A percentile compares a stretch with the other conserved stretches of the same genome.
These are phyloP conservation scores for Cherax destructor DNA, from an alignment of 1,140 invertebrate genomes.

Conservation along the genomic window DNA sequence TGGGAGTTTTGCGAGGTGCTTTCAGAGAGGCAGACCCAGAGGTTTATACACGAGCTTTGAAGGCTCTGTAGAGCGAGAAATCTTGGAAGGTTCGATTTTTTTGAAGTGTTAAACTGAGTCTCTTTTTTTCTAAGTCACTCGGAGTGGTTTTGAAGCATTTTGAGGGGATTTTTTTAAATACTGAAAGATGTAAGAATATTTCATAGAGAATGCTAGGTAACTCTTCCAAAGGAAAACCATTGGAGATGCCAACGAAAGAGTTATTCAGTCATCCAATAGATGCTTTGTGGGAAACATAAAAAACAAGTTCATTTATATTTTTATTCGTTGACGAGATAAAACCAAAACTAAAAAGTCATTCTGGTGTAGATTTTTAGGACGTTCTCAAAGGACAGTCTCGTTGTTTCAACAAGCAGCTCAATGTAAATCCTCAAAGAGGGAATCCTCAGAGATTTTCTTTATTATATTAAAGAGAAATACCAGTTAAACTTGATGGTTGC, in stretches of 20 bases:
- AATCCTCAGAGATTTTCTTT: too few relatives aligned
- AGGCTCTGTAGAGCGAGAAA: neutral
- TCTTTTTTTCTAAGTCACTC: neutral
- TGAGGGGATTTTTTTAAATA: neutral
- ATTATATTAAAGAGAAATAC: too few relatives aligned
- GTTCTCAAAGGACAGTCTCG: too few relatives aligned
- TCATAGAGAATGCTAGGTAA: neutral
- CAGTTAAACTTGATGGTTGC: too few relatives aligned
- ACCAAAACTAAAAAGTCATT: too few relatives aligned
- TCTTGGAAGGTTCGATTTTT: neutral
- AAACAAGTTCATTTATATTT: neutral
- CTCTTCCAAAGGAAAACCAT: neutral
- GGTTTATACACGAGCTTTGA: neutral
- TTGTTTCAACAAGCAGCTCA: too few relatives aligned
- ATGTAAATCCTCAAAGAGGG: too few relatives aligned
- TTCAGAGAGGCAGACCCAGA: neutral
- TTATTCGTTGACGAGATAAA: too few relatives aligned
- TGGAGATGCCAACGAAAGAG: too few relatives aligned
- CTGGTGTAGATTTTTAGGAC: too few relatives aligned
- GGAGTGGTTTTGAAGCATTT: neutral
- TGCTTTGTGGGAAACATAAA: neutral
- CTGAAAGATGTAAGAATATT: neutral
- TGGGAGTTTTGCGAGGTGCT: neutral
- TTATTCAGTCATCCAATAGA: neutral
- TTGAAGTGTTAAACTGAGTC: neutral